Evolutionary conservation across 2,113 vertebrate genomes (phyloP).

Genomic region (Apus apus): DNA sequence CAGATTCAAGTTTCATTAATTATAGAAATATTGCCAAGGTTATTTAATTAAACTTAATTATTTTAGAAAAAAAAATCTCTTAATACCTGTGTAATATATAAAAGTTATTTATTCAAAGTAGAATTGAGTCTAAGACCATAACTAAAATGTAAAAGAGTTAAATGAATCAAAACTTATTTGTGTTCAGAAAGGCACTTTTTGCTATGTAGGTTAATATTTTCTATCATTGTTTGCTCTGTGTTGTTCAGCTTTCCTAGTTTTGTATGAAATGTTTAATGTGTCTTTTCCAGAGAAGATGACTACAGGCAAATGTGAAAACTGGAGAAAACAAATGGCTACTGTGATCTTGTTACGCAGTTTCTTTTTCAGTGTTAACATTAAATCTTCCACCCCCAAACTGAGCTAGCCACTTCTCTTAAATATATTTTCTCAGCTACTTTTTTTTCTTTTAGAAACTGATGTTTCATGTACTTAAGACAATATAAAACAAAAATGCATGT

Average conservation of each 20-base stretch:
- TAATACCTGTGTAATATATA: neutral
- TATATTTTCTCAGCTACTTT: neutral
- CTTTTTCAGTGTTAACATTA: neutral
- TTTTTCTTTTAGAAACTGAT: neutral
- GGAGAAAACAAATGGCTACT: neutral
- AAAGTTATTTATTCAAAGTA: neutral
- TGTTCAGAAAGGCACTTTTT: neutral
- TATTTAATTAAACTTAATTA: neutral
- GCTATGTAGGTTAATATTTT: neutral
- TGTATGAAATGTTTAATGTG: neutral
- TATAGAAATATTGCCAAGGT: neutral
- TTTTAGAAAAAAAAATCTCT: neutral
- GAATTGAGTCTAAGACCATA: neutral
- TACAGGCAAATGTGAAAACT: neutral
- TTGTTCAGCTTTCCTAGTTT: neutral
- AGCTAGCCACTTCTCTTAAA: neutral
- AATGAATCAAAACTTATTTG: neutral
- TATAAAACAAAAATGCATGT: neutral
- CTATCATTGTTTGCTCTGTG: neutral
- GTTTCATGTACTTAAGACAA: neutral
- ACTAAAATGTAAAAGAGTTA: neutral
- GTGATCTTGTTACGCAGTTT: neutral
- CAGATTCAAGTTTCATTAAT: neutral
- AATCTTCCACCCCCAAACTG: neutral
- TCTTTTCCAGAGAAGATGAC: neutral